phyloP scores from a whole-genome alignment of 1,140 invertebrate genomes.

The Patella vulgata region DNA sequence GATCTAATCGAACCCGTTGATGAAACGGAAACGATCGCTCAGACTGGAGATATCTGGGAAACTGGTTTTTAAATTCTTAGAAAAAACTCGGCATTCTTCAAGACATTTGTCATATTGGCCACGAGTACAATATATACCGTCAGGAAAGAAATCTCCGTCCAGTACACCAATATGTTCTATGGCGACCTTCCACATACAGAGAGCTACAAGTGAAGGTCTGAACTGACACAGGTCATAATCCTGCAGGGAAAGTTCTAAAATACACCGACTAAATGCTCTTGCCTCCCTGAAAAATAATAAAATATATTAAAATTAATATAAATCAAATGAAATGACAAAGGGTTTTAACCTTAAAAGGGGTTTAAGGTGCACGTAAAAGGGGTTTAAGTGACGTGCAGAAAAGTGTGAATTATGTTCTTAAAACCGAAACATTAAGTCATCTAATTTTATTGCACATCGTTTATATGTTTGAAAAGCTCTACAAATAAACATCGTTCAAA shows the following conservation, averaged over 20 bases:
- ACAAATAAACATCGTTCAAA: no score
- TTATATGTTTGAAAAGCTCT: no score
- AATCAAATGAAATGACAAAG: no score
- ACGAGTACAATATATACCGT: conserved; percentile 23
- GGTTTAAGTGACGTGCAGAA: no score
- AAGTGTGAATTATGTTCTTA: no score
- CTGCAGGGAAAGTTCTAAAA: conserved; percentile 42
- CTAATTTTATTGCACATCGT: no score
- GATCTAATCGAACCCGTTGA: conserved; percentile 32
- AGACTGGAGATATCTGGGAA: conserved; percentile 37
- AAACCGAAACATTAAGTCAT: no score
- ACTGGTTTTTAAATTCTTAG: conserved; percentile 29
- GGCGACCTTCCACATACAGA: conserved; percentile 43
- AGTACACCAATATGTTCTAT: conserved; percentile 26
- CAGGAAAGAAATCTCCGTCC: conserved; percentile 35
- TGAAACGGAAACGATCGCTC: conserved; percentile 32
- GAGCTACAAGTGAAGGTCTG: conserved; percentile 41
- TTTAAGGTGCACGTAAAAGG: no score
- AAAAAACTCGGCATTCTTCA: conserved; percentile 30
- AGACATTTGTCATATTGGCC: conserved; percentile 34
- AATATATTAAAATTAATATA: no score
- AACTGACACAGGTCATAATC: conserved; percentile 47
- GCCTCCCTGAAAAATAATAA: conserved; percentile 36
- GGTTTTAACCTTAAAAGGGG: no score
- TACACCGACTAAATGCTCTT: conserved; percentile 30